phyloP scores from a whole-genome alignment of 2,888 invertebrate species.

The Cetonia aurata region DNA sequence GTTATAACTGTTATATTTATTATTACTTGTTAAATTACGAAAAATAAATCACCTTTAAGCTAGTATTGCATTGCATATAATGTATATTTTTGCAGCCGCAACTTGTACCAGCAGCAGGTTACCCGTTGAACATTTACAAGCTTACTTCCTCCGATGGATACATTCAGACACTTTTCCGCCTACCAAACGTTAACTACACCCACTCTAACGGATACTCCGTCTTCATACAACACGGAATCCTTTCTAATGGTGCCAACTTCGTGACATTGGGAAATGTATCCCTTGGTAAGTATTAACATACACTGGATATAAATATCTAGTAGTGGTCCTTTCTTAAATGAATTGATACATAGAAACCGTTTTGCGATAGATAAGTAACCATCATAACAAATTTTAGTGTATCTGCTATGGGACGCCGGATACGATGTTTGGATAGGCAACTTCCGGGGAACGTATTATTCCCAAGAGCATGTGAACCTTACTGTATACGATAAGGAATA shows the following conservation, averaged over 20 bases:
- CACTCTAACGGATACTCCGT: constrained; percentile 58
- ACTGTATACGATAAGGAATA: constrained; percentile 58
- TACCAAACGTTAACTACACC: constrained; percentile 57
- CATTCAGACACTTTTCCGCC: constrained; percentile 66
- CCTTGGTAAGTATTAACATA: constrained; percentile 56
- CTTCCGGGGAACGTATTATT: constrained; percentile 62
- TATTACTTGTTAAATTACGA: too few relatives aligned
- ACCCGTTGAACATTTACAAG: constrained; percentile 65
- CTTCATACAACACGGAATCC: constrained; percentile 62
- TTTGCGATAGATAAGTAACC: too few relatives aligned
- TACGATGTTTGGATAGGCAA: constrained; percentile 72
- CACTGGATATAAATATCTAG: neutral
- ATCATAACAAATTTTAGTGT: constrained; percentile 54
- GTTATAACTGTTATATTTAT: too few relatives aligned
- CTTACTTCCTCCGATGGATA: constrained; percentile 67
- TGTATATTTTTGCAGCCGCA: constrained; percentile 63
- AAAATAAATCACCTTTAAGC: neutral
- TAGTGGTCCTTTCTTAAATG: constrained; percentile 6
- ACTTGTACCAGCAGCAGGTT: constrained; percentile 65
- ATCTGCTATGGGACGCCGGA: constrained; percentile 68
- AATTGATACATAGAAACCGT: neutral
- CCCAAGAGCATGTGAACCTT: constrained; percentile 59
- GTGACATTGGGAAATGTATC: constrained; percentile 60
- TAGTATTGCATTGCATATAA: neutral
- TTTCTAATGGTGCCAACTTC: constrained; percentile 59